Evolutionary conservation across 2,797 vertebrate species (phyloP).

Genomic region (Melanotaenia trifasciata): DNA sequence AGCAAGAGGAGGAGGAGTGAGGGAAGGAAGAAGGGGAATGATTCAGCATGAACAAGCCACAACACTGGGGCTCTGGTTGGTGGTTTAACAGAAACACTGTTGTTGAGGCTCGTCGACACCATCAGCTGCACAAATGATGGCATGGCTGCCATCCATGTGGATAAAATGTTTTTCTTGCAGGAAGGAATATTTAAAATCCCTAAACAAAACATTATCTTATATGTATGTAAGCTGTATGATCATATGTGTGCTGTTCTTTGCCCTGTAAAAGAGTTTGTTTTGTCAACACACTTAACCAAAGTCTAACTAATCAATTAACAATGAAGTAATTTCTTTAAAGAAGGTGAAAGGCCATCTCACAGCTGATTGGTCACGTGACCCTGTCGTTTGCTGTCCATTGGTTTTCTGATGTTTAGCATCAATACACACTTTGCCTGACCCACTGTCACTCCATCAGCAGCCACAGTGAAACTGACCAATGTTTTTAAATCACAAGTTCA

Average conservation of each 20-base stretch:
- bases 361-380: constrained; percentile 50
- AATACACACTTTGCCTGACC: not conserved
- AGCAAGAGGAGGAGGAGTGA: constrained; percentile 26
- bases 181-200: not conserved
- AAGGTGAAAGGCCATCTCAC: constrained; percentile 46
- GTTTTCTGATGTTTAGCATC: constrained; percentile 4
- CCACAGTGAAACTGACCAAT: not conserved
- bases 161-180: constrained; percentile 12
- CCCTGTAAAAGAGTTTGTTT: not conserved
- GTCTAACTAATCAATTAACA: constrained; percentile 16
- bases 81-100: constrained; percentile 38
- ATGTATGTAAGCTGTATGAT: not conserved
- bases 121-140: constrained; percentile 32
- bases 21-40: constrained; percentile 64
- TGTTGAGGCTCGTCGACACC: constrained; percentile 34
- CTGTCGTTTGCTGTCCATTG: not conserved
- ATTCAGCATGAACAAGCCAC: constrained; percentile 77
- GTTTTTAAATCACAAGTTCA: too few relatives aligned
- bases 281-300: constrained; percentile 8
- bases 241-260: constrained; percentile 17
- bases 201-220: not conserved
- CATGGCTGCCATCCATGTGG: not conserved
- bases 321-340: not conserved
- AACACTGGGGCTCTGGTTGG: constrained; percentile 33
- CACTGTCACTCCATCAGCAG: not conserved